These are phyloP conservation scores for Dendrolimus punctatus DNA, from an alignment of 1,140 invertebrate species.

Conservation along the genomic window DNA sequence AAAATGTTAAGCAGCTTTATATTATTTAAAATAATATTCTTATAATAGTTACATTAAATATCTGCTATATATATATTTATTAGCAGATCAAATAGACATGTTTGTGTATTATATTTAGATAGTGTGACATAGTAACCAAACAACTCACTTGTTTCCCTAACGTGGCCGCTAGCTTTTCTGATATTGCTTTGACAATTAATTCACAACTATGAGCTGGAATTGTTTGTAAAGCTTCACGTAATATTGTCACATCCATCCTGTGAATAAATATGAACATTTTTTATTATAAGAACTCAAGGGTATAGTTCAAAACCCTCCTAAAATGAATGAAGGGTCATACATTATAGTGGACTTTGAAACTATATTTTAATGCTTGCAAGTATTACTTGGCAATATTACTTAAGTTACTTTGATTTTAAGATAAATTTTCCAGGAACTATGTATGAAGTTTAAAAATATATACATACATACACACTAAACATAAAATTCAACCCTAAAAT, in stretches of 20 bases:
- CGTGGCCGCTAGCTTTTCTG: slow-evolving; percentile 82
- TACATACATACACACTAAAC: too few relatives aligned
- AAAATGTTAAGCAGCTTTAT: too few relatives aligned
- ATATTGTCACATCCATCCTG: slow-evolving; percentile 61
- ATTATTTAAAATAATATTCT: too few relatives aligned
- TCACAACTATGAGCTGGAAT: slow-evolving; percentile 63
- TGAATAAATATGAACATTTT: slow-evolving; percentile 17
- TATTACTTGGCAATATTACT: too few relatives aligned
- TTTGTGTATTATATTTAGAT: slow-evolving; percentile 4
- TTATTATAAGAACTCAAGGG: slow-evolving; percentile 1
- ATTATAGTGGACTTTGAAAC: too few relatives aligned
- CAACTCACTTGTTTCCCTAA: slow-evolving; percentile 74
- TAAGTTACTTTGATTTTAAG: too few relatives aligned
- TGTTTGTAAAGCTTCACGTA: slow-evolving; percentile 64
- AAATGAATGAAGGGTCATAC: too few relatives aligned
- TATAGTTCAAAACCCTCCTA: too few relatives aligned
- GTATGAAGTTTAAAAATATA: too few relatives aligned
- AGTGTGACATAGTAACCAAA: neutral
- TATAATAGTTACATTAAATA: neutral
- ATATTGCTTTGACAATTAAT: slow-evolving; percentile 73
- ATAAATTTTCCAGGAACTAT: too few relatives aligned
- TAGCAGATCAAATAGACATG: neutral
- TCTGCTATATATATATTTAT: slow-evolving; percentile 1
- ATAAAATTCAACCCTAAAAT: too few relatives aligned
- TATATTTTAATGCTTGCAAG: too few relatives aligned